phyloP scores from a whole-genome alignment of 2,113 vertebrate genomes.

The Hippocampus barbouri region DNA sequence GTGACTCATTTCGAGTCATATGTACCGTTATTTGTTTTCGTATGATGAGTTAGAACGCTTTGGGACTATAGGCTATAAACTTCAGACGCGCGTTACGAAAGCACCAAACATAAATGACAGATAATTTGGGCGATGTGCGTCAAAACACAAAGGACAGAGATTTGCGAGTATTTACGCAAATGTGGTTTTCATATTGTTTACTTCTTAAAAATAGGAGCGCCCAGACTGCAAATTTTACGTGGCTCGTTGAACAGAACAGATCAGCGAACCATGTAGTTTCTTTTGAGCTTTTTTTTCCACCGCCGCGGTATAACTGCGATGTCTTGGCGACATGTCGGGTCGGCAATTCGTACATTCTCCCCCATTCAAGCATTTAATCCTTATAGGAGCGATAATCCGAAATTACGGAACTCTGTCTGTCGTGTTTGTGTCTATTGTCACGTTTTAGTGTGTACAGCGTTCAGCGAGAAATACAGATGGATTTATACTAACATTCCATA shows the following conservation, averaged over 20 bases:
- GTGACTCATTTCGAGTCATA: background rate
- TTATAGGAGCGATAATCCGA: constrained; percentile 2
- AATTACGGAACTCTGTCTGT: constrained; percentile 9
- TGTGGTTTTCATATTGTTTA: constrained; percentile 14
- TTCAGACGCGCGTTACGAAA: background rate
- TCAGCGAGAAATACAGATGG: background rate
- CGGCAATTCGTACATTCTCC: constrained; percentile 10
- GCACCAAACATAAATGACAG: background rate
- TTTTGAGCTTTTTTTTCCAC: background rate
- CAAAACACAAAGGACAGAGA: constrained; percentile 6
- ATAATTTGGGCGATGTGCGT: background rate
- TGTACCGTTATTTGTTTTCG: background rate
- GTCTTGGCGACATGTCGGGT: constrained; percentile 15
- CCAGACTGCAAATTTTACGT: constrained; percentile 26
- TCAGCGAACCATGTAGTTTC: constrained; percentile 25
- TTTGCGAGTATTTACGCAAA: constrained; percentile 38
- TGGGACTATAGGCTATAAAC: background rate
- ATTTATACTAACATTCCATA: background rate
- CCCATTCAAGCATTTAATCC: constrained; percentile 27
- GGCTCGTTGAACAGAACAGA: constrained; percentile 13
- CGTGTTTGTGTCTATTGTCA: constrained; percentile 10
- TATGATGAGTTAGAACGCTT: background rate
- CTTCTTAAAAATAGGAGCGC: constrained; percentile 15
- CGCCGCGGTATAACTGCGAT: constrained; percentile 16
- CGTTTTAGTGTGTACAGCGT: constrained; percentile 14